These are phyloP conservation scores for Cercopithecus neglectus DNA, from an alignment of 2,797 vertebrate genomes.

Conservation along the genomic window DNA sequence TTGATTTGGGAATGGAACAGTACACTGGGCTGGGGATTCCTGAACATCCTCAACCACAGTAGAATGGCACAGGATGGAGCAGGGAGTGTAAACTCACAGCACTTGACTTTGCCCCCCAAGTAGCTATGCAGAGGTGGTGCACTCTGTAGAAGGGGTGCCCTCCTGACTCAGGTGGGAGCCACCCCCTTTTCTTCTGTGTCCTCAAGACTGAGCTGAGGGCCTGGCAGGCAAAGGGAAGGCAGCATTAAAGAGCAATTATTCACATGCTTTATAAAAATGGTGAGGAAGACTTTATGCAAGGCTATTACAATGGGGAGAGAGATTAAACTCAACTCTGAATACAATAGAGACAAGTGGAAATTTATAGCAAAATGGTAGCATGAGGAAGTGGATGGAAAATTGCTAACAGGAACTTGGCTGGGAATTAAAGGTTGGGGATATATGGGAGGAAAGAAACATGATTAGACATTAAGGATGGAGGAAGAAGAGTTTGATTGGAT, in stretches of 20 bases:
- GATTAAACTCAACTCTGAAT: neutral
- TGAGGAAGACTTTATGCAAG: neutral
- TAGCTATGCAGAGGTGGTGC: neutral
- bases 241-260: neutral
- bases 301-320: neutral
- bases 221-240: neutral
- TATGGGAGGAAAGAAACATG: neutral
- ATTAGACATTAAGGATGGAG: neutral
- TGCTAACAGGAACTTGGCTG: neutral
- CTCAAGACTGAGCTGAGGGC: neutral
- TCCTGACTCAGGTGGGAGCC: neutral
- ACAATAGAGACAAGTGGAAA: neutral
- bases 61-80: neutral
- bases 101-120: neutral
- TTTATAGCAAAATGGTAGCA: neutral
- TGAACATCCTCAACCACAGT: neutral
- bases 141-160: neutral
- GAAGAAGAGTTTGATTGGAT: neutral
- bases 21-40: neutral
- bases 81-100: neutral
- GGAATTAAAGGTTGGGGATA: no score
- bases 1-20: neutral
- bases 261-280: neutral
- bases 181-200: neutral
- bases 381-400: neutral